Conservation (phyloP, 2,113 vertebrate species). For the Bombycilla garrulus region DNA sequence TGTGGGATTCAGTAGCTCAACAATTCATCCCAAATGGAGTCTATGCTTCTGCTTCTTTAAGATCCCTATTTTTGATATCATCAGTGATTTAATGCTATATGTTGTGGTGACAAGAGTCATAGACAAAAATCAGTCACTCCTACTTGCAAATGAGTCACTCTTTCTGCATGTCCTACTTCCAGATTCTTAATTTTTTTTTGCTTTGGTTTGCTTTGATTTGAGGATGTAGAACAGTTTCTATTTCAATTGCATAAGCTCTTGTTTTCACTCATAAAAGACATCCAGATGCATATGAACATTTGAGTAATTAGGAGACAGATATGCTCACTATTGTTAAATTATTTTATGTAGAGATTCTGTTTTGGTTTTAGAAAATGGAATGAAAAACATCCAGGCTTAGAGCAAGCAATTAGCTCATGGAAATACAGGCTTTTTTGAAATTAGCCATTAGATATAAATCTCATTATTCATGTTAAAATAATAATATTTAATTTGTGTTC, state of each 20-base stretch:
- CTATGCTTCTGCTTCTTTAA: not conserved
- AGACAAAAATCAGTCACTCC: slow-evolving; percentile 39
- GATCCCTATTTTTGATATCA: not conserved
- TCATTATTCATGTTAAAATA: not conserved
- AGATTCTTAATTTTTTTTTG: not conserved
- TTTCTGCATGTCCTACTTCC: slow-evolving; percentile 11
- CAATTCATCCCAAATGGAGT: not conserved
- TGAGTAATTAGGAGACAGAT: not conserved
- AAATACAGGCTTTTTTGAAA: not conserved
- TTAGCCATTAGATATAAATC: not conserved
- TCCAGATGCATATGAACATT: not conserved
- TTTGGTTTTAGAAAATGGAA: not conserved
- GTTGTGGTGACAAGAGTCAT: not conserved
- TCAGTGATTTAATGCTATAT: not conserved
- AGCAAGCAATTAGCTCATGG: not conserved
- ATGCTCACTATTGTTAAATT: not conserved
- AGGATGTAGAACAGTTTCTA: not conserved
- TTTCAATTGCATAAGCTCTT: not conserved
- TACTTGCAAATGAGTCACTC: slow-evolving; percentile 10
- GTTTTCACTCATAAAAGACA: not conserved
- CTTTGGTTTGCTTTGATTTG: not conserved
- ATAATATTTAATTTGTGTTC: not conserved
- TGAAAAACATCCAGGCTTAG: not conserved
- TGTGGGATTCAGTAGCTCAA: not conserved
- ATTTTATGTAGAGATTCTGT: not conserved